phyloP scores from a whole-genome alignment of 2,113 vertebrate genomes.

The Zosterops pallidus region DNA sequence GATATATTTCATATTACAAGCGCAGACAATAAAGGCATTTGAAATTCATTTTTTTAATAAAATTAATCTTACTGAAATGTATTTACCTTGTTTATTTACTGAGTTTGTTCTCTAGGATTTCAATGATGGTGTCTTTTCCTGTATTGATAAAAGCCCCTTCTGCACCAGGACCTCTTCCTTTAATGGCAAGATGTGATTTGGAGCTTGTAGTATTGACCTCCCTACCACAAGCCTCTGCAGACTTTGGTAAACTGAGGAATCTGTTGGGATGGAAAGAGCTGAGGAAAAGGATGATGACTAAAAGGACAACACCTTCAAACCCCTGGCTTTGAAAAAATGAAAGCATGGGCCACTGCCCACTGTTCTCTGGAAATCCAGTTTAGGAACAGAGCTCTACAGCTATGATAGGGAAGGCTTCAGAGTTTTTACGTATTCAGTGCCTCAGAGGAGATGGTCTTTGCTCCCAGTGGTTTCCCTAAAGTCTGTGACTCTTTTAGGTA shows the following conservation, averaged over 20 bases:
- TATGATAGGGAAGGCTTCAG: accelerated
- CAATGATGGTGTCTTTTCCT: neutral
- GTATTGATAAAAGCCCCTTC: neutral
- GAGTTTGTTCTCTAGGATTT: neutral
- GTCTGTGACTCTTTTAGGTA: neutral
- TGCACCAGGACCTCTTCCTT: neutral
- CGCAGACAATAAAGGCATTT: neutral
- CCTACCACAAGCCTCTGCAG: neutral
- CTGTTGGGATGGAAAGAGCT: neutral
- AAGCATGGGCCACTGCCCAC: neutral
- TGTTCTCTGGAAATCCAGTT: neutral
- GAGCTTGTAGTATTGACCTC: neutral
- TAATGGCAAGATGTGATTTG: neutral
- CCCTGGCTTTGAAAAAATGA: neutral
- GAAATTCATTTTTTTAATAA: neutral
- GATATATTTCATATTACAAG: neutral
- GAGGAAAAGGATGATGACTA: neutral
- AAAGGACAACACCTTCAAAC: neutral
- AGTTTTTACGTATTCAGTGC: neutral
- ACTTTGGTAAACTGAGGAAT: neutral
- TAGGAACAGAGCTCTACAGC: neutral
- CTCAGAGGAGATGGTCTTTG: neutral
- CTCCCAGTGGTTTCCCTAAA: neutral
- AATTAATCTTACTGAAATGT: neutral
- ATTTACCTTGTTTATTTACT: neutral